Conservation (phyloP, 2,888 invertebrate species). For the Eristalis arbustorum region DNA sequence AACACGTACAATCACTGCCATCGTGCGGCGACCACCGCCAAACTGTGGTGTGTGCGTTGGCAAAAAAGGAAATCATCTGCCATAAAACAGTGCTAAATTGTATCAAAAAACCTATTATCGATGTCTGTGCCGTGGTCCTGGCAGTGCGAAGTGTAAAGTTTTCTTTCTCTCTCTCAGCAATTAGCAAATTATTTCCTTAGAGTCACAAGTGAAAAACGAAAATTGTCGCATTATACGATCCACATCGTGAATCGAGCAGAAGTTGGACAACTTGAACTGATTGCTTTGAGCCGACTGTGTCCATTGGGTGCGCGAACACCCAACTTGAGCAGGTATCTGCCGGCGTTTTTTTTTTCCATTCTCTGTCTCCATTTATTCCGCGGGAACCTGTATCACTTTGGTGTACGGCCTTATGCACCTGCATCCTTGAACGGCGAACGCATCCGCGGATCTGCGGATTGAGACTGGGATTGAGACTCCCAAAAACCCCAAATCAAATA, state of each 20-base stretch:
- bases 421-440: conserved; percentile 42
- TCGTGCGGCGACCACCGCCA: not conserved
- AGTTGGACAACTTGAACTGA: conserved; percentile 7
- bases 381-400: conserved; percentile 11
- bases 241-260: not conserved
- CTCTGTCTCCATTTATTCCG: not conserved
- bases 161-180: conserved; percentile 47
- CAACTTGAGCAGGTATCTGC: conserved; percentile 53
- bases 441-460: conserved; percentile 33
- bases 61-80: conserved; percentile 62
- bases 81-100: conserved; percentile 65
- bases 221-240: conserved; percentile 41
- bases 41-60: conserved; percentile 37
- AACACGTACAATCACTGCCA: conserved; percentile 59
- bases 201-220: conserved; percentile 19
- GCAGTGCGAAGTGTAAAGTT: conserved; percentile 54
- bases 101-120: conserved; percentile 64
- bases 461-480: conserved; percentile 38
- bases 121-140: conserved; percentile 8
- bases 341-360: not conserved
- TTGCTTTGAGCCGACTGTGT: not conserved
- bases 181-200: conserved; percentile 70
- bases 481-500: conserved; percentile 39
- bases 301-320: conserved; percentile 56
- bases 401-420: conserved; percentile 10